These are phyloP conservation scores for Xylota segnis DNA, from an alignment of 2,888 invertebrate species.

Conservation along the genomic window DNA sequence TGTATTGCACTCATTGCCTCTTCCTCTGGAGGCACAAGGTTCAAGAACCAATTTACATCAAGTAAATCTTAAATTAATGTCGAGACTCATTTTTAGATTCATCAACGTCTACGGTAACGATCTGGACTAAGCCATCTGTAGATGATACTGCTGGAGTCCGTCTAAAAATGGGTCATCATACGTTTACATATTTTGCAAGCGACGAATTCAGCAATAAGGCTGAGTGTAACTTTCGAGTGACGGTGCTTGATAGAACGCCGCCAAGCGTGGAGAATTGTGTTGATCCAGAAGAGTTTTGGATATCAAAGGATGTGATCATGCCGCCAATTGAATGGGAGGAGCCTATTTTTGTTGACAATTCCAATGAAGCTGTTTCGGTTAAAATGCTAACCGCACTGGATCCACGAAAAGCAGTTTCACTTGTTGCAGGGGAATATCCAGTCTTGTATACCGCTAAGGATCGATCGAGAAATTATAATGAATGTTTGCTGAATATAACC, in stretches of 20 bases:
- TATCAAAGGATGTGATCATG: constrained; percentile 83
- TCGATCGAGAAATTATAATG: constrained; percentile 86
- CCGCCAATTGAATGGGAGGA: constrained; percentile 85
- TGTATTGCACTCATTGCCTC: constrained; percentile 44
- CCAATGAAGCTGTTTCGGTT: constrained; percentile 72
- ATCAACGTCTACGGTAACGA: constrained; percentile 85
- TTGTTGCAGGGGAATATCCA: constrained; percentile 85
- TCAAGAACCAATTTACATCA: not conserved
- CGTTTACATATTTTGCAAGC: constrained; percentile 87
- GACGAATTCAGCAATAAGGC: constrained; percentile 87
- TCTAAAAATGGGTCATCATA: constrained; percentile 86
- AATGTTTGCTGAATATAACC: constrained; percentile 87
- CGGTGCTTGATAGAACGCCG: constrained; percentile 86
- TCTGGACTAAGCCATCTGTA: constrained; percentile 87
- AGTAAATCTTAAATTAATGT: not conserved
- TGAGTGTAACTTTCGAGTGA: constrained; percentile 87
- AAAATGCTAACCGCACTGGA: constrained; percentile 82
- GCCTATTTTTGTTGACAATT: constrained; percentile 84
- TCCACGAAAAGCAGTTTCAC: constrained; percentile 85
- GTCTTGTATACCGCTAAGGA: constrained; percentile 87
- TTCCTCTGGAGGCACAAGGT: constrained; percentile 64
- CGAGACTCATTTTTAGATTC: constrained; percentile 85
- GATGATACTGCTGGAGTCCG: constrained; percentile 83
- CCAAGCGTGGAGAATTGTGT: constrained; percentile 87
- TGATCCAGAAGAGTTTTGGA: constrained; percentile 86